These are phyloP conservation scores for Philaethria dido DNA, from an alignment of 2,888 invertebrate genomes.

Conservation along the genomic window DNA sequence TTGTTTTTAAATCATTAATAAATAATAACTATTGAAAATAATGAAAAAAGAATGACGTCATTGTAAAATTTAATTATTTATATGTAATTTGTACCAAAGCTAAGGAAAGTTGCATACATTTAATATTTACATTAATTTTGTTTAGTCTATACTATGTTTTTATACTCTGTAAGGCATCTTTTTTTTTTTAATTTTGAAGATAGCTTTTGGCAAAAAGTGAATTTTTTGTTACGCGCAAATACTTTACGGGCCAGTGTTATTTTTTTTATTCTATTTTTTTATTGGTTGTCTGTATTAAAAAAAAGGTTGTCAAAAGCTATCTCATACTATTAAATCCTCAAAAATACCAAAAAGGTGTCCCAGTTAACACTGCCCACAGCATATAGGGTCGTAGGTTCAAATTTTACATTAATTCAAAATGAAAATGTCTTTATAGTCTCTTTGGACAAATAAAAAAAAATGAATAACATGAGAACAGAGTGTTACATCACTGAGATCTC, in stretches of 20 bases:
- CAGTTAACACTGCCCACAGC: background rate
- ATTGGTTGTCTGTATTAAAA: too few relatives aligned
- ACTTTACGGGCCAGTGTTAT: too few relatives aligned
- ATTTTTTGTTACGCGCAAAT: background rate
- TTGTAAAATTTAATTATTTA: background rate
- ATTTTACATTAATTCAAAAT: background rate
- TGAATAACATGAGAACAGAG: background rate
- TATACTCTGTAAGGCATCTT: background rate
- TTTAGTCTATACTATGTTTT: background rate
- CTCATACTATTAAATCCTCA: background rate
- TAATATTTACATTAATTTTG: background rate
- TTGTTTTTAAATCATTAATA: background rate
- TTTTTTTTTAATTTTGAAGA: slow-evolving; percentile 1
- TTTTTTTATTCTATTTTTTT: too few relatives aligned
- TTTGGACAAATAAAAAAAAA: too few relatives aligned
- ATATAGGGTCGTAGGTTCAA: background rate
- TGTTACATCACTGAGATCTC: background rate
- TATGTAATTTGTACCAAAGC: slow-evolving; percentile 3
- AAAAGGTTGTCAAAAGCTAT: background rate
- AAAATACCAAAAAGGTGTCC: background rate
- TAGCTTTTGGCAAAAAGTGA: background rate
- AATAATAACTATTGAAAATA: background rate
- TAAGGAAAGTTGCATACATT: background rate
- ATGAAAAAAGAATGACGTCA: too few relatives aligned
- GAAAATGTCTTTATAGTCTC: background rate